Percentiles rank a stretch among this genome's conserved stretches.
phyloP scores from a whole-genome alignment of 2,113 vertebrate genomes.

The Chamaea fasciata region DNA sequence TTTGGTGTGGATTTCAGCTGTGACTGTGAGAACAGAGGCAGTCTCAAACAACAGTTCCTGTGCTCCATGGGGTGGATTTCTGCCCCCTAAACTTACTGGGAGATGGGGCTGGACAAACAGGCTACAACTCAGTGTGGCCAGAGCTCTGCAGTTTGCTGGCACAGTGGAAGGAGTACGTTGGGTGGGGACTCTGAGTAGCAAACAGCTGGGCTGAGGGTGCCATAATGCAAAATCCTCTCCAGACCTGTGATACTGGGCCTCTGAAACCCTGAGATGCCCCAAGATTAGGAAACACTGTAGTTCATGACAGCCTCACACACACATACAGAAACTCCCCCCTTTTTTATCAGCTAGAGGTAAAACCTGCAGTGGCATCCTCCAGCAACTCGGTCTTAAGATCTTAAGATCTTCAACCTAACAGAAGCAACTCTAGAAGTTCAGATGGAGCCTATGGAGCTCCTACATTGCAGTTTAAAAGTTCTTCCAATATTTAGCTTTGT shows the following conservation, averaged over 20 bases:
- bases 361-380: too few species aligned
- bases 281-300: background rate
- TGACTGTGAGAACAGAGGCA: background rate
- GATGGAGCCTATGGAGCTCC: background rate
- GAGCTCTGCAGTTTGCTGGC: background rate
- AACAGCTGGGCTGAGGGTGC: background rate
- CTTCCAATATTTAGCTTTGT: background rate
- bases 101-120: background rate
- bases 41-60: background rate
- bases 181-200: background rate
- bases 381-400: background rate
- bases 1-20: background rate
- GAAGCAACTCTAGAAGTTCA: background rate
- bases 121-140: background rate
- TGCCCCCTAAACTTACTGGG: background rate
- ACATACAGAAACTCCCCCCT: fast-evolving
- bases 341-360: background rate
- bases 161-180: fast-evolving
- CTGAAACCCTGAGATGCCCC: background rate
- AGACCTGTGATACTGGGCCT: background rate
- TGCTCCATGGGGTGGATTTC: background rate
- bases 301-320: background rate
- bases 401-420: background rate
- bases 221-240: background rate
- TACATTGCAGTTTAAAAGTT: background rate